Evolutionary conservation across 2,113 vertebrate species (phyloP), one percentile per base, ranked within the genome.

Genomic region (Aptenodytes patagonicus): DNA sequence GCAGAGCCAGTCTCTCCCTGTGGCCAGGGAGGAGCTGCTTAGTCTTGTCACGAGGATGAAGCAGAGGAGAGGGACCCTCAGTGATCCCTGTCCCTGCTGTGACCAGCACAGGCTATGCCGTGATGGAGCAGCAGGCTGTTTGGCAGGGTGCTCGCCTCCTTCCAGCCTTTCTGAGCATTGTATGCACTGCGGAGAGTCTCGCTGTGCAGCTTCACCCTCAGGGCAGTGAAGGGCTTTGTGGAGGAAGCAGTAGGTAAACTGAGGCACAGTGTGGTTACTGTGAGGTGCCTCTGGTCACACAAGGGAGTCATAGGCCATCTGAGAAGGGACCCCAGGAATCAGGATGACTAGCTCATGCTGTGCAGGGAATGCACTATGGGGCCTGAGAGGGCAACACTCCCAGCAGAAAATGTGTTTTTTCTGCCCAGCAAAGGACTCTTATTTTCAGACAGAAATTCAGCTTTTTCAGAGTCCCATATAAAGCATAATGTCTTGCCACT

Each of bases 41-140:
- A 73, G 22, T 61, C 5, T 15, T 6, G 10, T 12, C 6, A 1
- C 9, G 29, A 51, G 47, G 28, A 1, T 31, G 32, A 47, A 62
- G n/a, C 16, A 29, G 38, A n/a, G 36, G 22, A n/a, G 4, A 15
- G 6, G 13, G 40, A 17, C 2, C 7, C 11, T 26, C 0, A 0
- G 21, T 11, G 19, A 5, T 10, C 17, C 9, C 40, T 34, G 8
- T 28, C 16, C 36, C 42, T 3, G 11, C 54, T 29, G 8, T 7
- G 38, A 42, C 20, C 5, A 7, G 42, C 1, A 1, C 17, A 26
- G 44, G 36, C 21, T 42, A 34, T 13, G 47, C 19, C 32, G 71
- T 36, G 57, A 5, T 38, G 57, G 40, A n/a, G 64, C 32, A 51
- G 32, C 9, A 11, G n/a, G 40, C 6, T 58, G 2, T 10, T 0